Percentiles rank a stretch among this genome's conserved stretches.
These are phyloP conservation scores for Parascotia fuliginaria DNA, from an alignment of 2,888 invertebrate species.

Conservation along the genomic window DNA sequence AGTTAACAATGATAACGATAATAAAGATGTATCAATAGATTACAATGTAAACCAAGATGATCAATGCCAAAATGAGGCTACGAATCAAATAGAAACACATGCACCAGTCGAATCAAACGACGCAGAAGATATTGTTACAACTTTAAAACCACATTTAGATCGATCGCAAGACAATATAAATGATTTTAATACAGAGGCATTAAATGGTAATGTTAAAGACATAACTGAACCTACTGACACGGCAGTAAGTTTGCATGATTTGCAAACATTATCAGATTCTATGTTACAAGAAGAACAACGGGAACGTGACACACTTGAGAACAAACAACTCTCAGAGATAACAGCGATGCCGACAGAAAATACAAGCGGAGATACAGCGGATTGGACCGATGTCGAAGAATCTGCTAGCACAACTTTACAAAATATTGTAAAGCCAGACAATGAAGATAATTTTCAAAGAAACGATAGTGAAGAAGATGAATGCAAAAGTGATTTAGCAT, in stretches of 20 bases:
- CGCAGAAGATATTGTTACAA: not conserved
- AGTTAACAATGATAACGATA: slow-evolving; percentile 10
- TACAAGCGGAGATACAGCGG: not conserved
- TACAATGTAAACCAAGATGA: slow-evolving; percentile 5
- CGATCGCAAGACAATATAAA: not conserved
- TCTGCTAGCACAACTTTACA: slow-evolving; percentile 9
- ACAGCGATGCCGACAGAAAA: not conserved
- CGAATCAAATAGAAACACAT: slow-evolving; percentile 10
- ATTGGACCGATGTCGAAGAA: slow-evolving; percentile 5
- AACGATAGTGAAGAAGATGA: slow-evolving; percentile 1
- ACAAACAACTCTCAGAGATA: slow-evolving; percentile 5
- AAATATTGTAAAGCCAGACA: slow-evolving; percentile 1
- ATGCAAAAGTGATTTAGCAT: slow-evolving; percentile 14
- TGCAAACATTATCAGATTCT: slow-evolving; percentile 66
- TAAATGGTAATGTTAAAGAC: not conserved
- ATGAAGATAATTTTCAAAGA: not conserved
- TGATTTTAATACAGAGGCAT: not conserved
- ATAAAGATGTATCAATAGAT: not conserved
- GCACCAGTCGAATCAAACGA: not conserved
- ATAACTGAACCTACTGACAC: slow-evolving; percentile 1
- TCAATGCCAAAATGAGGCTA: slow-evolving; percentile 16
- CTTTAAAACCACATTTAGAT: not conserved
- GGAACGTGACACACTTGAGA: slow-evolving; percentile 27
- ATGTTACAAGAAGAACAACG: slow-evolving; percentile 46
- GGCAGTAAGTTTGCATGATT: slow-evolving; percentile 51